Base-by-base conservation (phyloP, 2,888 invertebrate species). In the Cetonia aurata region DNA sequence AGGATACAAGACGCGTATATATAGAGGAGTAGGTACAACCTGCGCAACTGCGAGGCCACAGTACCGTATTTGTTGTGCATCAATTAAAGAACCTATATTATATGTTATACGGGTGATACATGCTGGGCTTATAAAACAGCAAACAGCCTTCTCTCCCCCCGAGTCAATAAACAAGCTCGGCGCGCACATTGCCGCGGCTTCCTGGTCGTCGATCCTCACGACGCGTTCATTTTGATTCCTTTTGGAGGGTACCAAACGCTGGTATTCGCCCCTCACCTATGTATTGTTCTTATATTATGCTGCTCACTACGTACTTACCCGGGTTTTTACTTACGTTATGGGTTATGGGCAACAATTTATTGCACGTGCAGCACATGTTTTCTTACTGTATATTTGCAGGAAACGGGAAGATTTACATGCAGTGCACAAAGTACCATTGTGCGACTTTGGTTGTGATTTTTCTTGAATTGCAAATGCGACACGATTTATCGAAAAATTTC, bases 41-140 rank as follows among this genome's bases (percentile, higher is more conserved):
- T 25, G 25, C 3, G 25, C 25, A 25, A 25, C 3, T 25, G 3
- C 25, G 25, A 25, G 25, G 25, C 69, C 69, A 67, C 70, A 73
- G 73, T 74, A 73, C 71, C 70, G 75, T 76, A 77, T 78, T 79
- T 77, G 80, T 78, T 77, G 25, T 25, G 78, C 79, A 80, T 80
- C 80, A 81, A 81, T 81, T 80, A 80, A 80, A 79, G 76, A 77
- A 78, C 79, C 80, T 79, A 25, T 25, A 25, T n/a, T n/a, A n/a
- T n/a, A n/a, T n/a, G n/a, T 17, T 46, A 79, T 80, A 78, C 76
- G 74, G 77, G 75, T 74, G 78, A 78, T 79, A 78, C 80, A 80
- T 80, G n/a, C n/a, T n/a, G 80, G 80, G 78, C 74, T 77, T 78
- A 79, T 80, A 80, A 48, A 62, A 80, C 79, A 79, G 76, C 74